Evolutionary conservation across 2,113 vertebrate species (phyloP).

Genomic region (Chaetops frenatus): DNA sequence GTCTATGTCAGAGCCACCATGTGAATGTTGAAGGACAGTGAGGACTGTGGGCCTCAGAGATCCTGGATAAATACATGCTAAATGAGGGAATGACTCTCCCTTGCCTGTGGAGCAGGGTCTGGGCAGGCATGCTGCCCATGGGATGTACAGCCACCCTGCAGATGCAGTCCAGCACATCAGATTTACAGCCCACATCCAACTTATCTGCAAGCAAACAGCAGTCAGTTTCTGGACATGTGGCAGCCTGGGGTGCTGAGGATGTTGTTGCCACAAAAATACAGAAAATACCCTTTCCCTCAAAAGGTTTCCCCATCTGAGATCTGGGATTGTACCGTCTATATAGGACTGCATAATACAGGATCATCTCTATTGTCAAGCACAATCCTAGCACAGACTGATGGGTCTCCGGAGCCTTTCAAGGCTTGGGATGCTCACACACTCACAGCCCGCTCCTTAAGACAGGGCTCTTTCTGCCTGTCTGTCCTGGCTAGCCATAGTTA

Average conservation of each 20-base stretch:
- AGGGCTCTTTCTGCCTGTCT: not conserved
- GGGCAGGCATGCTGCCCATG: not conserved
- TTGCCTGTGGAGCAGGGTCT: not conserved
- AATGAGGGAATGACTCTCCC: not conserved
- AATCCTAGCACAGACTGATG: not conserved
- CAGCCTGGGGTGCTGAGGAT: not conserved
- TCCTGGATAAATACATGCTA: not conserved
- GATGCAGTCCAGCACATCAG: not conserved
- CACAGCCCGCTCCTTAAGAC: not conserved
- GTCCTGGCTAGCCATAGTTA: not conserved
- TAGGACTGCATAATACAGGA: not conserved
- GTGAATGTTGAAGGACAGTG: not conserved
- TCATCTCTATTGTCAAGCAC: not conserved
- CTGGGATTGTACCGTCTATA: not conserved
- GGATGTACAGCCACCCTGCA: not conserved
- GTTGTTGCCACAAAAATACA: not conserved
- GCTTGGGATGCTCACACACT: not conserved
- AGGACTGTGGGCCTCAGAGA: fast-evolving
- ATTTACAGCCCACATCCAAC: not conserved
- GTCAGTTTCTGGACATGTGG: not conserved
- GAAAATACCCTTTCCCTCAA: not conserved
- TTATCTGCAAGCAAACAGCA: conserved; percentile 41
- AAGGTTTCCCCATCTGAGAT: not conserved
- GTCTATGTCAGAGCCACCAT: not conserved
- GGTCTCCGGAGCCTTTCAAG: not conserved